phyloP scores from a whole-genome alignment of 92 coral and sea anemone genomes.

The Umimayanthus kanabou region DNA sequence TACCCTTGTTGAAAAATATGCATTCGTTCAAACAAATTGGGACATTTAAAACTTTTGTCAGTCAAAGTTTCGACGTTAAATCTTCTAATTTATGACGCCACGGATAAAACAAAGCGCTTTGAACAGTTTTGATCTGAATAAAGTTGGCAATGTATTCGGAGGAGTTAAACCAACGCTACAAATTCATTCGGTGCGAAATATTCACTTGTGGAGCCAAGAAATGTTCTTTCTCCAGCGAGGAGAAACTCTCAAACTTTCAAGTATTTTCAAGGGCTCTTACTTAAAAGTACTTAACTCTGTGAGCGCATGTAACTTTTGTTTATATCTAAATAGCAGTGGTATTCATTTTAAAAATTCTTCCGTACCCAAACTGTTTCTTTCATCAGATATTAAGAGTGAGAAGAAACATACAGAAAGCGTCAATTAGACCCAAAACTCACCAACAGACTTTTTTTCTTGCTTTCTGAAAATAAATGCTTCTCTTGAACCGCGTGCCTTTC shows the following conservation, averaged over 20 bases:
- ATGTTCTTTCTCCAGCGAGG: not conserved
- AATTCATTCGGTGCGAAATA: not conserved
- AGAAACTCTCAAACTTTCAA: not conserved
- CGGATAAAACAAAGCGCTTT: constrained; percentile 6
- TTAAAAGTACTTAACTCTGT: not conserved
- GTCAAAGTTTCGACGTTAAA: constrained; percentile 3
- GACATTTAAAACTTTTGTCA: not conserved
- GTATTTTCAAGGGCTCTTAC: constrained; percentile 21
- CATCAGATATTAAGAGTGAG: not conserved
- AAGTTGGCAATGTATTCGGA: not conserved
- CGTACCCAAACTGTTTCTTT: not conserved
- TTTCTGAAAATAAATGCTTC: not conserved
- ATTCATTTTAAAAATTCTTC: not conserved
- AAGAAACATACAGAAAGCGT: not conserved
- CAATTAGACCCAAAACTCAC: not conserved
- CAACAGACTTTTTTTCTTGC: not conserved
- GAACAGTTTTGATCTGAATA: constrained; percentile 4
- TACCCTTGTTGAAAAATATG: not conserved
- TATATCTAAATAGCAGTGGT: not conserved
- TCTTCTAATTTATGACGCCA: constrained; percentile 13
- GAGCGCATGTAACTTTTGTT: constrained; percentile 4
- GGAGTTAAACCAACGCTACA: not conserved
- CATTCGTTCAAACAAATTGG: not conserved
- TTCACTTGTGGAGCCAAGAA: not conserved
- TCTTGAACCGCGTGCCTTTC: not conserved